phyloP scores from a whole-genome alignment of 2,113 vertebrate genomes.

The Passerina amoena region DNA sequence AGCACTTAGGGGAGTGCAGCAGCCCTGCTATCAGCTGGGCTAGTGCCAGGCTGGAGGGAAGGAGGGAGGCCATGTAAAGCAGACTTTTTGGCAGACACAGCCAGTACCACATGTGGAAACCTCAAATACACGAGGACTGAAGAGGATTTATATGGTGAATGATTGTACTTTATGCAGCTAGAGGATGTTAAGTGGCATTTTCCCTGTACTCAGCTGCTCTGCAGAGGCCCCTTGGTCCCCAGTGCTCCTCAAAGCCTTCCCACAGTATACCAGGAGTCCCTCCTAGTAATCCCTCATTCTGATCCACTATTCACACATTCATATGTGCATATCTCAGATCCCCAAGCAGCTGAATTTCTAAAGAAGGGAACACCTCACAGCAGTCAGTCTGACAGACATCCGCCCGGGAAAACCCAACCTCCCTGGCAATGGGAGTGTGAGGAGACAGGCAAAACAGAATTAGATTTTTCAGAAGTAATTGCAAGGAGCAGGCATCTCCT shows the following conservation, averaged over 20 bases:
- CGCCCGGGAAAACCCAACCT: not conserved
- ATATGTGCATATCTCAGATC: not conserved
- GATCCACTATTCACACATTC: not conserved
- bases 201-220: not conserved
- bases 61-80: not conserved
- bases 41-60: not conserved
- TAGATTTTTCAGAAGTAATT: not conserved
- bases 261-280: not conserved
- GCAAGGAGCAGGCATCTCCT: not conserved
- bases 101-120: not conserved
- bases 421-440: not conserved
- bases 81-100: not conserved
- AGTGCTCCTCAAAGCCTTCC: not conserved
- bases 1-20: not conserved
- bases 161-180: not conserved
- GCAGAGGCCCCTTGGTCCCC: not conserved
- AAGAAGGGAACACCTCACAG: not conserved
- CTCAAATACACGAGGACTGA: not conserved
- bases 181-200: not conserved
- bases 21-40: not conserved
- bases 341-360: not conserved
- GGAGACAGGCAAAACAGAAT: not conserved
- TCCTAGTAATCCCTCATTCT: not conserved
- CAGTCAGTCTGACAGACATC: not conserved
- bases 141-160: not conserved